phyloP scores from a whole-genome alignment of 2,113 vertebrate species.

The Tinamus guttatus region DNA sequence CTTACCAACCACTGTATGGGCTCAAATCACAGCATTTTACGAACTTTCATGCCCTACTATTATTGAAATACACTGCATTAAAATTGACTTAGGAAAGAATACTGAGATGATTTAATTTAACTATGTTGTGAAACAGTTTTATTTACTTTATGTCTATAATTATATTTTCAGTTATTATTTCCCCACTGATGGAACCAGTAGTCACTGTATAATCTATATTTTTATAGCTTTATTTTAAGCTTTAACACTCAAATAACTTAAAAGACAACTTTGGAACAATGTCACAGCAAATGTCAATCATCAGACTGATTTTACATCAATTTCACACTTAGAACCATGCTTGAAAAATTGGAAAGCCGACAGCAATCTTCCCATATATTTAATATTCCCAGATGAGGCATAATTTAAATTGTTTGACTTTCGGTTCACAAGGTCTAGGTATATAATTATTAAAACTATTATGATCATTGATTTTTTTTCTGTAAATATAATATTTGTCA shows the following conservation, averaged over 20 bases:
- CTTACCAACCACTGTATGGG: background rate
- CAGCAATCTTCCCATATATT: background rate
- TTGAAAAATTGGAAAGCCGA: background rate
- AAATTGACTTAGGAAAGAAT: background rate
- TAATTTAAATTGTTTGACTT: constrained; percentile 10
- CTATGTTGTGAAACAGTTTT: background rate
- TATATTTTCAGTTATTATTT: background rate
- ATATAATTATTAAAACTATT: constrained; percentile 26
- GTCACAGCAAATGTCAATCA: constrained; percentile 6
- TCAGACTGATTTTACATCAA: constrained; percentile 13
- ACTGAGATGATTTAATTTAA: background rate
- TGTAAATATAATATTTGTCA: background rate
- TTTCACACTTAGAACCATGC: background rate
- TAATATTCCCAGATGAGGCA: constrained; percentile 18
- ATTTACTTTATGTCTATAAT: background rate
- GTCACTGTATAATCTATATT: background rate
- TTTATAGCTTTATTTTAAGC: background rate
- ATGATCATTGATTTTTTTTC: constrained; percentile 37
- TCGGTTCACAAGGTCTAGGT: background rate
- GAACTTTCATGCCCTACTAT: background rate
- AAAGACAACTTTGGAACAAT: background rate
- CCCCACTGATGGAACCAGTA: background rate
- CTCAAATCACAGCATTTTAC: background rate
- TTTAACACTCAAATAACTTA: background rate
- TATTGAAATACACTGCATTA: background rate